These are phyloP conservation scores for Pampusana beccarii DNA, from an alignment of 2,113 vertebrate species.

Conservation along the genomic window DNA sequence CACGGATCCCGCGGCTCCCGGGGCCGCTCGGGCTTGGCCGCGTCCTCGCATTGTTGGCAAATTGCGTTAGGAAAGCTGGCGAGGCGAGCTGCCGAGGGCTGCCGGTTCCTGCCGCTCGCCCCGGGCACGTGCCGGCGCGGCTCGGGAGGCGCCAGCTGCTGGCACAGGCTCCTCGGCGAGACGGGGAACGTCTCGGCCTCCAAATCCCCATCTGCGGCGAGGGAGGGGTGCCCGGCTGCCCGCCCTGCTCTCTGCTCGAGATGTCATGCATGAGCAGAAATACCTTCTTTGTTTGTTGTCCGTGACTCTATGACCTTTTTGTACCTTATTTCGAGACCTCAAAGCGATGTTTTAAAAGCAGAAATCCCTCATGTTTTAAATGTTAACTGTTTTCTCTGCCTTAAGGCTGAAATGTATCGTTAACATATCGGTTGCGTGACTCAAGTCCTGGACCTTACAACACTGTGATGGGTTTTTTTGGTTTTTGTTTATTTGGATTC, in stretches of 20 bases:
- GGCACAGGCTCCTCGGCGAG: background rate
- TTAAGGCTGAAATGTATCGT: slow-evolving; percentile 62
- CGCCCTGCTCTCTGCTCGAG: background rate
- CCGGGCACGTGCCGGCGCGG: background rate
- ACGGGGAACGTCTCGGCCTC: background rate
- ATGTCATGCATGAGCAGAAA: background rate
- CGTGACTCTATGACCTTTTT: background rate
- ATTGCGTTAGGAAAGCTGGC: slow-evolving; percentile 6
- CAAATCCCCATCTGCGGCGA: background rate
- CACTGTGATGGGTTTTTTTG: slow-evolving; percentile 63
- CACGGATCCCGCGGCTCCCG: background rate
- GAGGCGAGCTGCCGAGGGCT: background rate
- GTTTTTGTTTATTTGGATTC: slow-evolving; percentile 51
- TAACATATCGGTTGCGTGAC: slow-evolving; percentile 9
- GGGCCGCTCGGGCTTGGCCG: background rate
- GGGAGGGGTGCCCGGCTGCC: background rate
- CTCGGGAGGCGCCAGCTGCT: slow-evolving; percentile 9
- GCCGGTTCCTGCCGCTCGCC: background rate
- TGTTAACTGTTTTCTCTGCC: slow-evolving; percentile 67
- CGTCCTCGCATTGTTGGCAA: background rate
- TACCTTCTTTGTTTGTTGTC: background rate
- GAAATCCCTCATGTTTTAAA: background rate
- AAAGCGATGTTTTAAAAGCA: background rate
- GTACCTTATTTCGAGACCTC: background rate
- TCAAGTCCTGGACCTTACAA: slow-evolving; percentile 69